These are phyloP conservation scores for Etheostoma nigrum DNA, from an alignment of 2,797 vertebrate species.

Conservation along the genomic window DNA sequence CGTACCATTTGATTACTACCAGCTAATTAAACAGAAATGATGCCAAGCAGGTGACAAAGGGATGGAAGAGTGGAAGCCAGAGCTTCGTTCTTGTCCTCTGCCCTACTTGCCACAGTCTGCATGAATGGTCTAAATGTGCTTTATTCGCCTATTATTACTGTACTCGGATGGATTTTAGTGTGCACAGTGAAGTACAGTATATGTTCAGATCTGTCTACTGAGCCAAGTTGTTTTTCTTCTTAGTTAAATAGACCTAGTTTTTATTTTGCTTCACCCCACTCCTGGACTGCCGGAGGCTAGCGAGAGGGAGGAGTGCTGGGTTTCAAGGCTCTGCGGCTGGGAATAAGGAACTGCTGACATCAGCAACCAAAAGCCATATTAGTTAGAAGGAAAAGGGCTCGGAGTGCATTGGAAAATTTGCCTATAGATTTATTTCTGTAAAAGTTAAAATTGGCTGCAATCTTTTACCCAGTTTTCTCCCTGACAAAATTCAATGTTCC, in stretches of 20 bases:
- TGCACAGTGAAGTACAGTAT: conserved; percentile 21
- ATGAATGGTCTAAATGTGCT: conserved; percentile 12
- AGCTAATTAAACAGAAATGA: conserved; percentile 80
- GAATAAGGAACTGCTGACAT: conserved; percentile 77
- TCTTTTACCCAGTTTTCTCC: conserved; percentile 18
- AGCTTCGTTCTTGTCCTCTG: conserved; percentile 34
- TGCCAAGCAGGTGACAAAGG: conserved; percentile 81
- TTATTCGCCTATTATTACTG: conserved; percentile 20
- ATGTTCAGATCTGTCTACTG: conserved; percentile 36
- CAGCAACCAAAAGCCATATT: conserved; percentile 73
- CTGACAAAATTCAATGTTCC: conserved; percentile 34
- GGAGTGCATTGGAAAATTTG: conserved; percentile 58
- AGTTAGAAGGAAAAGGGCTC: conserved; percentile 54
- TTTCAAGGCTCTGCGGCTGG: conserved; percentile 56
- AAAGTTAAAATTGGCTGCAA: conserved; percentile 65
- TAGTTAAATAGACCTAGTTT: conserved; percentile 65
- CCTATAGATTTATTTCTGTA: conserved; percentile 75
- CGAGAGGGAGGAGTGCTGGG: conserved; percentile 42
- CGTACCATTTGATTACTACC: conserved; percentile 78
- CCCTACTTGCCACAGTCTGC: conserved; percentile 20
- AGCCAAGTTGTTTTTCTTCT: conserved; percentile 55
- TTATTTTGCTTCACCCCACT: conserved; percentile 54
- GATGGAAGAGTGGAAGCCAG: conserved; percentile 39
- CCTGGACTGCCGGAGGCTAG: conserved; percentile 53
- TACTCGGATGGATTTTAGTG: conserved; percentile 22